A percentile compares a stretch with the other conserved stretches of the same genome.
Conservation (phyloP, 2,888 invertebrate genomes). For the Axea sp. region DNA sequence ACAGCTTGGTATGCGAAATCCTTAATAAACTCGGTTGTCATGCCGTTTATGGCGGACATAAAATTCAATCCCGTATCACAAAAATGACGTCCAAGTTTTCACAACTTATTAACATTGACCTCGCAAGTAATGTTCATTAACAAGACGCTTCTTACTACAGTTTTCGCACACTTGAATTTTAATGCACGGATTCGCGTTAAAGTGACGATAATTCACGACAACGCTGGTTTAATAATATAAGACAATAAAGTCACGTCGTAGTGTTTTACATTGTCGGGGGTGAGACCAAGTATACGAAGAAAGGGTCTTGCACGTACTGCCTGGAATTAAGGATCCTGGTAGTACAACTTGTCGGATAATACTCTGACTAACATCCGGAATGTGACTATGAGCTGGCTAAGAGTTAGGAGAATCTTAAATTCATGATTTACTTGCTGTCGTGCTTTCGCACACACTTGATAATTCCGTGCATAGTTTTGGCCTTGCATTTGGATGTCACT, state of each 20-base stretch:
- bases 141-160: slow-evolving; percentile 2
- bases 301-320: slow-evolving; percentile 54
- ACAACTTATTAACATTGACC: slow-evolving; percentile 19
- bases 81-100: background rate
- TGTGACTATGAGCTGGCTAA: slow-evolving; percentile 59
- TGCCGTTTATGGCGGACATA: slow-evolving; percentile 2
- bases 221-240: slow-evolving; percentile 65
- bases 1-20: background rate
- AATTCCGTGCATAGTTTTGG: slow-evolving; percentile 35
- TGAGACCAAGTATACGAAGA: slow-evolving; percentile 37
- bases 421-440: slow-evolving; percentile 47
- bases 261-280: slow-evolving; percentile 66
- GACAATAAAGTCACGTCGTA: slow-evolving; percentile 69
- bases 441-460: slow-evolving; percentile 27
- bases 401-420: slow-evolving; percentile 63
- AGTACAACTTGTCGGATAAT: slow-evolving; percentile 68
- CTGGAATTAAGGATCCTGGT: slow-evolving; percentile 67
- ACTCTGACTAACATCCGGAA: slow-evolving; percentile 65
- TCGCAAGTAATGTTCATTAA: slow-evolving; percentile 12
- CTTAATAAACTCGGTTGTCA: slow-evolving; percentile 17
- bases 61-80: slow-evolving; percentile 11
- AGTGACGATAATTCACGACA: slow-evolving; percentile 53
- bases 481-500: slow-evolving; percentile 8
- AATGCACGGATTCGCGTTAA: slow-evolving; percentile 34
- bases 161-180: slow-evolving; percentile 26